Evolutionary conservation across 2,113 vertebrate species (phyloP), one percentile per base, ranked within the genome.

Genomic region (Dipodomys ordii): DNA sequence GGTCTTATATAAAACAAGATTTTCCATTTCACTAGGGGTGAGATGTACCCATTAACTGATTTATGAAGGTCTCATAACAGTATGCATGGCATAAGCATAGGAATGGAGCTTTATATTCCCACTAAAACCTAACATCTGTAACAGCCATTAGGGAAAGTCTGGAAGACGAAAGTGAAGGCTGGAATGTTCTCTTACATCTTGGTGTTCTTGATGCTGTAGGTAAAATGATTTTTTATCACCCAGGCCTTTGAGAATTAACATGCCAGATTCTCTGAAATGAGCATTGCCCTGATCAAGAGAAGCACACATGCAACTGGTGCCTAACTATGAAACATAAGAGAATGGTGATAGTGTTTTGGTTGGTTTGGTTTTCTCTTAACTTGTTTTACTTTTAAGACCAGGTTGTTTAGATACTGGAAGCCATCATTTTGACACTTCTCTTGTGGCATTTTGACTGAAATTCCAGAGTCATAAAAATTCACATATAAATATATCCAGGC

Each of bases 401-500:
- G 46, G 77, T 84, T 77, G 19, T 89, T 88, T 94, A 80, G 32
- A 81, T 30, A 84, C 44, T 35, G n/a, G 71, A 60, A 92, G 8
- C 81, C 30, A 95, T 92, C 12, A 68, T 90, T 92, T 95, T 90
- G 60, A 8, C 7, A 87, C 30, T 92, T 81, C 23, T 90, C 72
- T 84, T 90, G 62, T 92, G 73, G 69, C 72, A 92, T 88, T 92
- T 91, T 68, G 10, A 72, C 64, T 93, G 18, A 4, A 80, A 25
- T 71, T 83, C 30, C 23, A 95, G 72, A 92, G 67, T 53, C 44
- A 95, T 32, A 85, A 93, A 83, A 80, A n/a, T 9, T 62, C 10
- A 94, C 77, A 84, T 71, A 83, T 89, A 87, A 95, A 84, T 87
- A 95, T 81, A 73, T 68, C 20, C 88, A 95, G 65, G 83, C 22